A percentile compares a stretch with the other conserved stretches of the same genome.
Conservation (phyloP, 2,888 invertebrate genomes). For the Xestia sexstrigata region DNA sequence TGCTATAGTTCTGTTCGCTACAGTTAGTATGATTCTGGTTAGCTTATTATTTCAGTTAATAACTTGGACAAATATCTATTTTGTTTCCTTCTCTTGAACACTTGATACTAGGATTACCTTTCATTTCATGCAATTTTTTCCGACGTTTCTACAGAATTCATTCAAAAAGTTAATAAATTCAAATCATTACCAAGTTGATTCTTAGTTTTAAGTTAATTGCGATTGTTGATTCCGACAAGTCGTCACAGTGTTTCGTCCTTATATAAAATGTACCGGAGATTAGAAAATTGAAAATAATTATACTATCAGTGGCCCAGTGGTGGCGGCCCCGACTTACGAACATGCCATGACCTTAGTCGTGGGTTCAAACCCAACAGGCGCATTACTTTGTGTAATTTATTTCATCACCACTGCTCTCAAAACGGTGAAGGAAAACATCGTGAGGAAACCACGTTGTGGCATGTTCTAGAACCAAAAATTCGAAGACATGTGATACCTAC, state of each 20-base stretch:
- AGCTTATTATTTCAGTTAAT: conserved; percentile 10
- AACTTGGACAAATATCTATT: not conserved
- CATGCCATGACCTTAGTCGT: too few species aligned
- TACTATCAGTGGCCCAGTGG: too few species aligned
- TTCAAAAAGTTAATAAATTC: not conserved
- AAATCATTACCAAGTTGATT: not conserved
- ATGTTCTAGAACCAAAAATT: too few species aligned
- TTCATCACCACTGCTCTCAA: too few species aligned
- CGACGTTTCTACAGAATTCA: not conserved
- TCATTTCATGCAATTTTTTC: not conserved
- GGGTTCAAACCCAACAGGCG: too few species aligned
- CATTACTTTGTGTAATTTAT: too few species aligned
- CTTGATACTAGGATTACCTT: not conserved
- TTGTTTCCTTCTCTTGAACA: not conserved
- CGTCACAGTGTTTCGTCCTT: not conserved
- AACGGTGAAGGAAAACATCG: too few species aligned
- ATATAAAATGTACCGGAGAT: not conserved
- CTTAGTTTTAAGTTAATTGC: not conserved
- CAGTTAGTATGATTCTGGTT: conserved; percentile 4
- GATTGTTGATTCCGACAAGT: not conserved
- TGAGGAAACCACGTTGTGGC: too few species aligned
- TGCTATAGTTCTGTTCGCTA: not conserved
- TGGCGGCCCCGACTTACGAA: too few species aligned
- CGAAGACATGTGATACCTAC: too few species aligned
- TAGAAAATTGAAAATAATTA: too few species aligned